Percentiles rank a stretch among this genome's conserved stretches.
Conservation (phyloP, 2,888 invertebrate species). For the Drosophila anomalata region DNA sequence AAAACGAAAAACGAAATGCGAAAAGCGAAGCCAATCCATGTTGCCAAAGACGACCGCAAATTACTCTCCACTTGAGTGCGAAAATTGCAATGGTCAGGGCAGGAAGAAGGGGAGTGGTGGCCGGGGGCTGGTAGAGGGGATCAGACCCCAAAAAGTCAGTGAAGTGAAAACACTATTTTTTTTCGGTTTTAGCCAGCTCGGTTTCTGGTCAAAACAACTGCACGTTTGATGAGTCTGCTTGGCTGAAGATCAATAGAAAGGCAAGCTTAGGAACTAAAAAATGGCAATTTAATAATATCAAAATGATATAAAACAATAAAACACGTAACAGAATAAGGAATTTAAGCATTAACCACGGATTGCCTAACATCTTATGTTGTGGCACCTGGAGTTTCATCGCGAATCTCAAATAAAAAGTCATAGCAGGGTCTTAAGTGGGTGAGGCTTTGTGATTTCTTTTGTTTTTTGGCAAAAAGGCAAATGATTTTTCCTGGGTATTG, state of each 20-base stretch:
- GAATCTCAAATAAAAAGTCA: neutral
- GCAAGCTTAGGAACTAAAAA: neutral
- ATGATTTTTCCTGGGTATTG: constrained; percentile 41
- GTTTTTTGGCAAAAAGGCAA: neutral
- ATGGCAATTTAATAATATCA: neutral
- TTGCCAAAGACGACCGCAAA: constrained; percentile 65
- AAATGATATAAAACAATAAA: neutral
- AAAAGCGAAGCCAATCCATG: constrained; percentile 46
- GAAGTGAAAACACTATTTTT: constrained; percentile 45
- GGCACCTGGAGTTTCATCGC: neutral
- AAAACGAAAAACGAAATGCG: constrained; percentile 32
- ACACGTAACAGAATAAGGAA: neutral
- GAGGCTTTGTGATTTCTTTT: neutral
- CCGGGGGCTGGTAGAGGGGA: neutral
- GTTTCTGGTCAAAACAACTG: constrained; percentile 1
- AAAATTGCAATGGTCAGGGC: constrained; percentile 59
- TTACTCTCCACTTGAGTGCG: constrained; percentile 74
- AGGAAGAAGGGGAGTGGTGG: constrained; percentile 1
- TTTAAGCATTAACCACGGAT: neutral
- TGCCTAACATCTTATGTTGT: neutral
- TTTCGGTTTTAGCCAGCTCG: neutral
- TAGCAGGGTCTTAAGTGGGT: constrained; percentile 2
- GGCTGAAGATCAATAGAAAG: constrained; percentile 1
- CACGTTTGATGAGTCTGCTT: neutral
- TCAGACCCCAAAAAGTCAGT: constrained; percentile 57